Evolutionary conservation across 1,140 invertebrate genomes (phyloP).

Genomic region (Pachyrhynchus sulphureomaculatus): DNA sequence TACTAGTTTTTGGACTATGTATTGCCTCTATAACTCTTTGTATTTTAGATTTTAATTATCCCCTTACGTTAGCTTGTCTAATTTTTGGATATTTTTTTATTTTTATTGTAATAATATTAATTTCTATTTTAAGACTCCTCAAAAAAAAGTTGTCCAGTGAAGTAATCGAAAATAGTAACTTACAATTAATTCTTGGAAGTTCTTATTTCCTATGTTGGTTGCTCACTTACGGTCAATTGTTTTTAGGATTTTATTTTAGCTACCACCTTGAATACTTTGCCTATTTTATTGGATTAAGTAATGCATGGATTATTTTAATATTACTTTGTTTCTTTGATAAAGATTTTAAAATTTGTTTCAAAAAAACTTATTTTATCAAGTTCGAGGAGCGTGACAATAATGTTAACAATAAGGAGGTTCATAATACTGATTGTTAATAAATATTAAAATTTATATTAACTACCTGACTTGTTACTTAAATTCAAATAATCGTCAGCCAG

Average conservation of each 20-base stretch:
- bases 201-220: constrained; percentile 36
- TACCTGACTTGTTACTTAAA: no score
- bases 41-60: constrained; percentile 3
- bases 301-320: constrained; percentile 26
- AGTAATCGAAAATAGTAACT: constrained; percentile 14
- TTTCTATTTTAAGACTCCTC: constrained; percentile 23
- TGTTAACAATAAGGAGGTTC: constrained; percentile 6
- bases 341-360: constrained; percentile 27
- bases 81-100: constrained; percentile 10
- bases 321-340: constrained; percentile 32
- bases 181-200: constrained; percentile 23
- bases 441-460: background rate
- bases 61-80: constrained; percentile 5
- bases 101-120: constrained; percentile 12
- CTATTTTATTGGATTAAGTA: constrained; percentile 19
- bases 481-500: no score
- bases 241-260: background rate
- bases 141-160: constrained; percentile 19
- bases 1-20: constrained; percentile 10
- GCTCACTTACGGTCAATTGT: constrained; percentile 20
- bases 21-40: constrained; percentile 8
- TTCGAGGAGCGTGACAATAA: background rate
- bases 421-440: constrained; percentile 9
- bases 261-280: background rate
- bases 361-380: constrained; percentile 14